These are phyloP conservation scores for Ferrisia virgata DNA, from an alignment of 2,888 invertebrate genomes.

Conservation along the genomic window DNA sequence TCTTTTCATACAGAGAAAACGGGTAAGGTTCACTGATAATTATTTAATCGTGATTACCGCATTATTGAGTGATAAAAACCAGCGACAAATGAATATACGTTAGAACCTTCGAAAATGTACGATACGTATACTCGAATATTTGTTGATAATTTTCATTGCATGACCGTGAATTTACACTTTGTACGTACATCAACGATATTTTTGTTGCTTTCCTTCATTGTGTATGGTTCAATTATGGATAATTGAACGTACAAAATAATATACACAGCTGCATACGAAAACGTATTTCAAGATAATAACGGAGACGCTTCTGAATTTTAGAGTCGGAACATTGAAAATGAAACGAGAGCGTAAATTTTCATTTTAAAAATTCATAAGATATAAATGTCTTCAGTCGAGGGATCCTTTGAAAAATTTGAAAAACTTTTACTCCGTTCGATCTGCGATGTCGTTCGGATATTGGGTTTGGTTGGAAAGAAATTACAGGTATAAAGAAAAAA, in stretches of 20 bases:
- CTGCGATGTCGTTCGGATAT: too few relatives aligned
- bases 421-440: too few relatives aligned
- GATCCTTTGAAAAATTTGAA: too few relatives aligned
- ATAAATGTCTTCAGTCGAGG: too few relatives aligned
- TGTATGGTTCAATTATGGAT: background rate
- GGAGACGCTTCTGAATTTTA: background rate
- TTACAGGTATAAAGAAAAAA: too few relatives aligned
- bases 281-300: background rate
- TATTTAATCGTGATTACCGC: constrained; percentile 5
- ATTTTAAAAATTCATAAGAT: too few relatives aligned
- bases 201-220: background rate
- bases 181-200: background rate
- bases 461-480: too few relatives aligned
- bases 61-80: background rate
- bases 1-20: background rate
- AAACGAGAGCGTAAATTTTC: background rate
- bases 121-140: background rate
- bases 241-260: background rate
- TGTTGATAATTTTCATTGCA: background rate
- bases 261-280: background rate
- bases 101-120: background rate
- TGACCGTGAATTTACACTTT: background rate
- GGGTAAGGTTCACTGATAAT: background rate
- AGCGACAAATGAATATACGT: background rate
- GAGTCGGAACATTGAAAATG: too few relatives aligned